Evolutionary conservation across 2,113 vertebrate species (phyloP), one percentile per base, ranked within the genome.

Genomic region (Anhinga anhinga): DNA sequence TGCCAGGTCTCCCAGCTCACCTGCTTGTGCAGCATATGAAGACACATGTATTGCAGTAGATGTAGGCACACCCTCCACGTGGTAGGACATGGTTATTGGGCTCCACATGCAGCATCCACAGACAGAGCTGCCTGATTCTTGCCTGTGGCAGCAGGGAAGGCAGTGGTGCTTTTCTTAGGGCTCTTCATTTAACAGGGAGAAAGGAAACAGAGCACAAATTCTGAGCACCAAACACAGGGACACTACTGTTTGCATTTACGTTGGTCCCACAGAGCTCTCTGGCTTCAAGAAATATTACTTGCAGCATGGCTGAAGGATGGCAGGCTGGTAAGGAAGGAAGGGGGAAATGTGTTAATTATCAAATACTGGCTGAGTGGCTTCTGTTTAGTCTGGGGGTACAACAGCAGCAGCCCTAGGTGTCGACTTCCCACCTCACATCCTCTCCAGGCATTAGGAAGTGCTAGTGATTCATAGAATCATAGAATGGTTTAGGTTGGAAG

Each of bases 1-100:
- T 7, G 32, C 20, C 88, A 44, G 22, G 13, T 53, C 5, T 55
- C 11, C 42, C 34, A 71, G 23, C 61, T 40, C 17, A 36, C 9
- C 15, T 32, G 66, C 29, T 36, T 27, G 36, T 11, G 74, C 7
- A 36, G 44, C 45, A 3, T 21, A 4, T 0, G 21, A 2, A 36
- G 42, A 36, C n/a, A 40, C 38, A 3, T 0, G 10, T 8, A 3
- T 8, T 3, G 0, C 50, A 65, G 76, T 11, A 56, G 71, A 16
- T n/a, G 50, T 42, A 67, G 55, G 87, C 36, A 40, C 34, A n/a
- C 14, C 9, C 15, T 61, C 29, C 29, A 17, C 0, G 0, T 5
- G 26, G 30, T 25, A 67, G 27, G 52, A 36, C 14, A 2, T 3
- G 38, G 30, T 36, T 56, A 7, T 3, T n/a, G 36, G 16, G 7